Evolutionary conservation across 2,113 vertebrate species (phyloP), one percentile per base, ranked within the genome.

Genomic region (Turnix velox): DNA sequence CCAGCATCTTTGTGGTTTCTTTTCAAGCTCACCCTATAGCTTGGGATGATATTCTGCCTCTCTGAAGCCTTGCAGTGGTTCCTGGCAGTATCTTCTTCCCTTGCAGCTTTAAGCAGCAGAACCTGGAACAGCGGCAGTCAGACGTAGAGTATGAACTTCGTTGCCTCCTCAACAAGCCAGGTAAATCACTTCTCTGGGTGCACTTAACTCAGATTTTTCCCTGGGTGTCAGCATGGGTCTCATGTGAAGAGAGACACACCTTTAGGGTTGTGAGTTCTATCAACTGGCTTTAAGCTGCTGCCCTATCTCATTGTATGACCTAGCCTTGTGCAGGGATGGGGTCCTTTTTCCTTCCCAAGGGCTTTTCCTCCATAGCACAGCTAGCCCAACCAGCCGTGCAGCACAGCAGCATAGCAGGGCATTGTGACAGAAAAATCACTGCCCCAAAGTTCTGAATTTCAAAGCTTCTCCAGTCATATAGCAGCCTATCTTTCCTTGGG

Each of bases 121-220:
- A 97, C 82, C 96, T 99, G 84, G 99, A 99, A 94, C 98, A 99
- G 95, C 98, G 98, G 22, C 99, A 99, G 94, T 98, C 98, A 0
- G 99, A 99, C 0, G 98, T 99, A 79, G 99, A 99, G 74, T 99
- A 98, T 5, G 97, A 98, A 74, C 97, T 99, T 51, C 96, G 99
- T 13, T 98, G 99, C 94, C 98, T 99, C 40, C 98, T 99, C 73
- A 99, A 99, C 84, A 99, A 99, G 97, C 99, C 99, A 23, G 99
- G 99, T 99, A 92, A 94, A 90, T 35, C 52, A 58, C 27, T 0
- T 1, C 31, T 49, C 57, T 40, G 62, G 5, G 28, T 67, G 27
- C 25, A 14, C 24, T 46, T 82, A 12, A 9, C 16, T 43, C 48
- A 3, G 1, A 33, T 59, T 89, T 58, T 5, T 7, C 14, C 43